These are phyloP conservation scores for Synanthedon tipuliformis DNA, from an alignment of 2,888 invertebrate genomes.

Conservation along the genomic window DNA sequence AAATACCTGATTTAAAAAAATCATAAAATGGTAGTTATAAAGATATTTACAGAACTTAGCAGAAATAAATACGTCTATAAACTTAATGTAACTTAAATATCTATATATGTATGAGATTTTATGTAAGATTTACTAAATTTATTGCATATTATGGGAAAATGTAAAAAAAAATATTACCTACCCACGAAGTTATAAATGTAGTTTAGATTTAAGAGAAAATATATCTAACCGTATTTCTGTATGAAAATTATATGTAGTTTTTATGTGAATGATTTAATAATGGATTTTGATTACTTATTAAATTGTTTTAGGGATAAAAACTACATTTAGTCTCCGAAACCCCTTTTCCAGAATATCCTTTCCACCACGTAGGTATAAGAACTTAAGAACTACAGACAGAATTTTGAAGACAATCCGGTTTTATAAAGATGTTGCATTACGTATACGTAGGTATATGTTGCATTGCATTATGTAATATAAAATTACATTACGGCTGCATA, in stretches of 20 bases:
- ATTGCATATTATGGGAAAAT: slow-evolving; percentile 60
- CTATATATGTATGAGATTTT: slow-evolving; percentile 37
- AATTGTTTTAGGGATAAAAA: slow-evolving; percentile 59
- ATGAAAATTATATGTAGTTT: slow-evolving; percentile 70
- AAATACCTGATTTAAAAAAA: slow-evolving; percentile 56
- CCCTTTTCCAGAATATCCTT: background rate
- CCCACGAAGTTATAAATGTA: slow-evolving; percentile 58
- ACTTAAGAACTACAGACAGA: no score
- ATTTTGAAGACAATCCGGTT: no score
- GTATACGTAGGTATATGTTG: no score
- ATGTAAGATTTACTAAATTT: slow-evolving; percentile 50
- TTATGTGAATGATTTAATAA: slow-evolving; percentile 65
- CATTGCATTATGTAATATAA: no score
- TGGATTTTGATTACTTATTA: slow-evolving; percentile 58
- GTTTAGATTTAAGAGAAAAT: slow-evolving; percentile 62
- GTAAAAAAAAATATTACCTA: slow-evolving; percentile 54
- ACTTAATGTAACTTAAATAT: no score
- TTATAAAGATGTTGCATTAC: no score
- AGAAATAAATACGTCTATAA: slow-evolving; percentile 17
- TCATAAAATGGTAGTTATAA: slow-evolving; percentile 26
- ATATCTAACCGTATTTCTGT: slow-evolving; percentile 71
- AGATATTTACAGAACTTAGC: slow-evolving; percentile 50
- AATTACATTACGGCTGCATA: no score
- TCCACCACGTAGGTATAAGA: no score
- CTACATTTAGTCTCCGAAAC: slow-evolving; percentile 5